Percentiles rank a stretch among this genome's conserved stretches.
Evolutionary conservation across 2,113 vertebrate genomes (phyloP).

Genomic region (Cisticola juncidis): DNA sequence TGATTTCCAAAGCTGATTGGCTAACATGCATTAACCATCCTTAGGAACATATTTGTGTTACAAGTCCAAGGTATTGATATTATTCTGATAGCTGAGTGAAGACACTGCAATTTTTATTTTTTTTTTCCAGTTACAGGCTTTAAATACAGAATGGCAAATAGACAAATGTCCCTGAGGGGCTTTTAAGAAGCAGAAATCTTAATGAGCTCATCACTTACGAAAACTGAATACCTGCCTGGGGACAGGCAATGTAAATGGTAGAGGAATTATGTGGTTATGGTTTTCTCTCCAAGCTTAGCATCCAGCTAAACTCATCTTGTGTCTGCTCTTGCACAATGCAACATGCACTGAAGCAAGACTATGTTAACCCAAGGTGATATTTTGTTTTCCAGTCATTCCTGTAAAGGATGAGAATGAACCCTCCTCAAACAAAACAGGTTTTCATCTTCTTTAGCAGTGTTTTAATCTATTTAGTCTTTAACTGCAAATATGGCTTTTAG

Average conservation of each 20-base stretch:
- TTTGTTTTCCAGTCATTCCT: background rate
- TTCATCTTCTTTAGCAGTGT: background rate
- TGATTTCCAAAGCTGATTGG: background rate
- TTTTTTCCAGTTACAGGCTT: slow-evolving; percentile 15
- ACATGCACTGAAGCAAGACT: background rate
- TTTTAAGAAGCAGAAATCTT: slow-evolving; percentile 61
- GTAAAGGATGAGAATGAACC: background rate
- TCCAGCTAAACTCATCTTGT: background rate
- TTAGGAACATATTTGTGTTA: background rate
- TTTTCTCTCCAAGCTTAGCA: slow-evolving; percentile 11
- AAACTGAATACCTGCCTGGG: slow-evolving; percentile 56
- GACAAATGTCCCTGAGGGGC: slow-evolving; percentile 11
- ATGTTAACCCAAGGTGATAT: background rate
- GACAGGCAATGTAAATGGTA: slow-evolving; percentile 33
- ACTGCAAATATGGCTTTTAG: background rate
- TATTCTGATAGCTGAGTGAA: background rate
- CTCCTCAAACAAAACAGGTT: background rate
- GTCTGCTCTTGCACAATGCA: background rate
- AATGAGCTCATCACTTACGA: slow-evolving; percentile 66
- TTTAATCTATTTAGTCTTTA: background rate
- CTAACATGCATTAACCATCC: background rate
- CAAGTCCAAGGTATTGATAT: background rate
- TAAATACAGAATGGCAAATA: slow-evolving; percentile 51
- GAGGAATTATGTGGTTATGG: background rate
- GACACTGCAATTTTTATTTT: background rate